Evolutionary conservation across 2,888 invertebrate species (phyloP).

Genomic region (Atethmia centrago): DNA sequence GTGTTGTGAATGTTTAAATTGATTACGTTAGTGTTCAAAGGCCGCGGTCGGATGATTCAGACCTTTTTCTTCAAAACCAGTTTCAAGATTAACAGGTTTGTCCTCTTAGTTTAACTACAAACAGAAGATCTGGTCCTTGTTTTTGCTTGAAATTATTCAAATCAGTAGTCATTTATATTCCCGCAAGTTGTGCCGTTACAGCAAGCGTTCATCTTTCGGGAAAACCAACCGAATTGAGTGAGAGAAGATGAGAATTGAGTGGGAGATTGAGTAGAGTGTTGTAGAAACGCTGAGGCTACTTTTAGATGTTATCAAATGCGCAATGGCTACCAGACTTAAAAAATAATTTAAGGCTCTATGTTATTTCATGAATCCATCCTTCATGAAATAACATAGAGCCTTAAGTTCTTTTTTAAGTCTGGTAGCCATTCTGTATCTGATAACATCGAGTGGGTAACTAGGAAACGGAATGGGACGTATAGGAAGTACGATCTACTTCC

Average conservation of each 20-base stretch:
- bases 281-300: not conserved
- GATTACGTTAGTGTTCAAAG: not conserved
- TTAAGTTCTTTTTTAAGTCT: too few species aligned
- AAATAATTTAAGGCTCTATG: not conserved
- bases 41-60: not conserved
- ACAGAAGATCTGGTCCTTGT: not conserved
- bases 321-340: not conserved
- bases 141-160: not conserved
- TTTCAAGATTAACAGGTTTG: constrained; percentile 12
- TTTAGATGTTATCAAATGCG: not conserved
- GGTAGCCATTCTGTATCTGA: too few species aligned
- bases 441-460: not conserved
- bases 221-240: not conserved
- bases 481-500: not conserved
- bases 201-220: not conserved
- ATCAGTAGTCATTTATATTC: not conserved
- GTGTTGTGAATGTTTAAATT: constrained; percentile 22
- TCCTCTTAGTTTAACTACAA: not conserved
- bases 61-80: not conserved
- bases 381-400: too few species aligned
- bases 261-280: too few species aligned
- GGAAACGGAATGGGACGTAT: not conserved
- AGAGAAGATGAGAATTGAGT: too few species aligned
- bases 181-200: not conserved
- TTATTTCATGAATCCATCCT: too few species aligned